These are phyloP conservation scores for Prionailurus viverrinus DNA, from an alignment of 2,113 vertebrate genomes.

Conservation along the genomic window DNA sequence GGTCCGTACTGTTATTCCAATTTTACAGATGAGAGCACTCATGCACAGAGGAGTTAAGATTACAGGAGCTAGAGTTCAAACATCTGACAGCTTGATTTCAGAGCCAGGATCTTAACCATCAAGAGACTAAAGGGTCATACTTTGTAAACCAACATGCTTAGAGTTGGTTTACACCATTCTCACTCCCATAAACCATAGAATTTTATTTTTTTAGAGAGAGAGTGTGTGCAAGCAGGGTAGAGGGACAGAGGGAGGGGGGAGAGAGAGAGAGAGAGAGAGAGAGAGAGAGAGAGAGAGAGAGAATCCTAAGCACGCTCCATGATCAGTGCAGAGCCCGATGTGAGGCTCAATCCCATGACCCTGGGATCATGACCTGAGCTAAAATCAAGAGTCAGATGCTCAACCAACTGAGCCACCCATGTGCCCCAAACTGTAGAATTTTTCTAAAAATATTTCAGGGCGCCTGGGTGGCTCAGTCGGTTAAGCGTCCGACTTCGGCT, in stretches of 20 bases:
- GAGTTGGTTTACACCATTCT: neutral
- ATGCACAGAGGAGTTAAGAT: neutral
- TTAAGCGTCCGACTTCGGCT: too few species aligned
- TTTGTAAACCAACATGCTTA: neutral
- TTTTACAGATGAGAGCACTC: neutral
- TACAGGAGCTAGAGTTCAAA: constrained; percentile 12
- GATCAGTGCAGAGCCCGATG: neutral
- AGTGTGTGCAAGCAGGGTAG: neutral
- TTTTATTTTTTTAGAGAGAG: neutral
- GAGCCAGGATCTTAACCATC: neutral
- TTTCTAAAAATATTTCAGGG: neutral
- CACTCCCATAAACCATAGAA: neutral
- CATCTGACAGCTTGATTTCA: neutral
- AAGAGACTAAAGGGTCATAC: neutral
- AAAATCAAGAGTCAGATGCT: neutral
- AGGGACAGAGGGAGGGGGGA: neutral
- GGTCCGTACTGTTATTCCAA: neutral
- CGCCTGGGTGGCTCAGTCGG: neutral
- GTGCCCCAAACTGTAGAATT: neutral
- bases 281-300: neutral
- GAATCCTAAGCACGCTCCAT: neutral
- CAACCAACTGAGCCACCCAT: neutral
- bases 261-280: neutral
- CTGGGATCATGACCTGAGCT: neutral
- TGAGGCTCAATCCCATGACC: neutral